Percentiles rank a stretch among this genome's conserved stretches.
Conservation (phyloP, 2,113 vertebrate genomes). For the Thermophis baileyi region DNA sequence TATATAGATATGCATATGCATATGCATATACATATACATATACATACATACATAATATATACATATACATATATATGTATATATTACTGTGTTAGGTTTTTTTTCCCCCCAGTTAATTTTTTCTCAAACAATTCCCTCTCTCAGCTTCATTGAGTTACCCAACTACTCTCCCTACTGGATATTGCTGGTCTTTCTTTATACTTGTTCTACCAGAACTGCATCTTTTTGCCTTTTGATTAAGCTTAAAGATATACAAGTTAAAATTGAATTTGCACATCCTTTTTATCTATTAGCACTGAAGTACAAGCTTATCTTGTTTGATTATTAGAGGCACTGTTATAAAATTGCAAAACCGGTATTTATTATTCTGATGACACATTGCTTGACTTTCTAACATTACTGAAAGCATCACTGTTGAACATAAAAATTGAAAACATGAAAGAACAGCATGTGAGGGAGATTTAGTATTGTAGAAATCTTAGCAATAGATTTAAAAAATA, state of each 20-base stretch:
- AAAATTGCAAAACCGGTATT: neutral
- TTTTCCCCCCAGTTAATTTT: too few species aligned
- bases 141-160: too few species aligned
- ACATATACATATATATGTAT: too few species aligned
- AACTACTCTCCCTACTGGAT: neutral
- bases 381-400: conserved; percentile 1
- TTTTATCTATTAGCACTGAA: neutral
- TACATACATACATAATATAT: too few species aligned
- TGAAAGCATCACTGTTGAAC: neutral
- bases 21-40: too few species aligned
- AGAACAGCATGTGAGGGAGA: neutral
- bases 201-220: neutral
- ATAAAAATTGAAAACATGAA: neutral
- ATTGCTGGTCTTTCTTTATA: neutral
- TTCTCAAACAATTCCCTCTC: neutral
- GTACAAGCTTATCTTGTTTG: neutral
- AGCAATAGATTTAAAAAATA: neutral
- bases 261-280: neutral
- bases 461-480: neutral
- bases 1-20: too few species aligned
- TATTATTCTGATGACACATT: neutral
- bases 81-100: too few species aligned
- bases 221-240: neutral
- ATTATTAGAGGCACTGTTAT: neutral
- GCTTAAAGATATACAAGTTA: neutral